A percentile compares a stretch with the other conserved stretches of the same genome.
phyloP scores from a whole-genome alignment of 2,113 vertebrate species.

The Cyprinodon tularosa region DNA sequence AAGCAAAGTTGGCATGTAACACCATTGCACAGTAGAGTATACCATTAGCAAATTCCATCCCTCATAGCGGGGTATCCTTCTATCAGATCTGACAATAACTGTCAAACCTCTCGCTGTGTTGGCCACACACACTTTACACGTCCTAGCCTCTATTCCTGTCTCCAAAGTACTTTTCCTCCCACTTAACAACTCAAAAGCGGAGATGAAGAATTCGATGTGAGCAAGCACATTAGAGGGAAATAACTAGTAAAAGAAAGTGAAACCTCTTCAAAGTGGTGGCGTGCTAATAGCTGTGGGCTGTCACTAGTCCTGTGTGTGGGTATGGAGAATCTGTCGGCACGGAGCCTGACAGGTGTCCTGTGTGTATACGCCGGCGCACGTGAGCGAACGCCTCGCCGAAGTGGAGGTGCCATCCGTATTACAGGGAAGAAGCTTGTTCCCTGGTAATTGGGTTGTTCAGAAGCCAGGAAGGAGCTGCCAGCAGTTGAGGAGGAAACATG shows the following conservation, averaged over 20 bases:
- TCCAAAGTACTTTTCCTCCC: constrained; percentile 74
- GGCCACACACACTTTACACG: constrained; percentile 54
- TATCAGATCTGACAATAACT: constrained; percentile 70
- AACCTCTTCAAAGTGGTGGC: constrained; percentile 76
- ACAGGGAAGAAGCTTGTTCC: constrained; percentile 79
- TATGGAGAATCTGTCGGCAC: constrained; percentile 71
- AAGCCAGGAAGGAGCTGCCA: constrained; percentile 76
- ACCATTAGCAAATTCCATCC: constrained; percentile 66
- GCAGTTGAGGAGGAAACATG: constrained; percentile 77
- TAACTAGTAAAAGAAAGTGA: constrained; percentile 78
- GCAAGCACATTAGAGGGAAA: constrained; percentile 77
- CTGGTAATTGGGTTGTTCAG: constrained; percentile 82
- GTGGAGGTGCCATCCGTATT: constrained; percentile 73
- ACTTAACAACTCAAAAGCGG: constrained; percentile 73
- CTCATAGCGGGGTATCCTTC: constrained; percentile 45
- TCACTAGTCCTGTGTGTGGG: constrained; percentile 75
- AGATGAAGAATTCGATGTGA: constrained; percentile 67
- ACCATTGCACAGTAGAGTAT: constrained; percentile 41
- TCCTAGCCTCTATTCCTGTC: constrained; percentile 46
- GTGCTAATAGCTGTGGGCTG: constrained; percentile 81
- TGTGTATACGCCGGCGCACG: constrained; percentile 59
- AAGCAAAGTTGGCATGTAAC: constrained; percentile 16
- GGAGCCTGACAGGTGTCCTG: constrained; percentile 74
- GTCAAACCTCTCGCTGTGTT: constrained; percentile 59
- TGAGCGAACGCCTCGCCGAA: constrained; percentile 51